Evolutionary conservation across 30 jellyfish, hydroid and myxozoan species (phyloP).

Genomic region (Mastigias papua): DNA sequence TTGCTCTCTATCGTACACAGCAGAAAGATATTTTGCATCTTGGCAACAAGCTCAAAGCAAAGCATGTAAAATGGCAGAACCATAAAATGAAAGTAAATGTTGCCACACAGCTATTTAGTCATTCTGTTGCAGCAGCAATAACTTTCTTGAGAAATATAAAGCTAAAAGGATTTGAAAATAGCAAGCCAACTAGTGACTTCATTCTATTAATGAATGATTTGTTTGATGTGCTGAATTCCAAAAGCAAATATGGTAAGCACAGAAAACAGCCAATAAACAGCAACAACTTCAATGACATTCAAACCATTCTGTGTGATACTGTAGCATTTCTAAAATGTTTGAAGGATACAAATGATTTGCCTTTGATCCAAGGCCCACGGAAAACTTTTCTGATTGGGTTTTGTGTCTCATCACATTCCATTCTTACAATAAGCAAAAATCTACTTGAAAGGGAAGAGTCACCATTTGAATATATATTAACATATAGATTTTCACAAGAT

Average conservation of each 20-base stretch:
- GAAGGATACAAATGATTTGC: slow-evolving; percentile 1
- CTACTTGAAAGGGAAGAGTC: neutral
- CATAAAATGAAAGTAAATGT: neutral
- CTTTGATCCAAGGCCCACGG: slow-evolving; percentile 13
- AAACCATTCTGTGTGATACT: neutral
- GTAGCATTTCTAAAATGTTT: neutral
- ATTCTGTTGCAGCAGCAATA: neutral
- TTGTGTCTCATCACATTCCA: slow-evolving; percentile 9
- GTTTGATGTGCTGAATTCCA: slow-evolving; percentile 18
- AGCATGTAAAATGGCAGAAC: neutral
- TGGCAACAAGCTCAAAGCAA: neutral
- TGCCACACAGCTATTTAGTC: neutral
- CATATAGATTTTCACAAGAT: too few relatives aligned
- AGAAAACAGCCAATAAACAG: too few relatives aligned
- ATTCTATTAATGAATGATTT: neutral
- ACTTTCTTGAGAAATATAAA: neutral
- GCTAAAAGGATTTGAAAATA: neutral
- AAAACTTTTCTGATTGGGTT: slow-evolving; percentile 26
- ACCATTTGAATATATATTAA: too few relatives aligned
- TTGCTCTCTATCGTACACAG: neutral
- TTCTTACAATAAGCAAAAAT: slow-evolving; percentile 2
- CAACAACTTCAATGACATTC: too few relatives aligned
- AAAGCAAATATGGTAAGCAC: slow-evolving; percentile 45
- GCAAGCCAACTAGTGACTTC: neutral
- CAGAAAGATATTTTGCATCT: neutral